Percentiles rank a stretch among this genome's conserved stretches.
Conservation (phyloP, 1,140 invertebrate genomes). For the Popillia japonica region DNA sequence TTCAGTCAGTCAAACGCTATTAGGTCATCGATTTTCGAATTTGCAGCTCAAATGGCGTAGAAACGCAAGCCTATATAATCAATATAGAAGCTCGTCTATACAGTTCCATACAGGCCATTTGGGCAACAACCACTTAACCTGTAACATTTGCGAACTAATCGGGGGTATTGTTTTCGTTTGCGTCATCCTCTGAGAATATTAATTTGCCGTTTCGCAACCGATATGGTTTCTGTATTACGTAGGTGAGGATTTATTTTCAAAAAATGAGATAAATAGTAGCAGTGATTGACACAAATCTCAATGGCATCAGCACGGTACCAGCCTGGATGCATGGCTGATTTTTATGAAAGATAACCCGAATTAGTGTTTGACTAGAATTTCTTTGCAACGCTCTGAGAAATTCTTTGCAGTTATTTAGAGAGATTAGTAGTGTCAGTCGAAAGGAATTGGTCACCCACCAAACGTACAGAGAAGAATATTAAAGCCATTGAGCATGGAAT, state of each 20-base stretch:
- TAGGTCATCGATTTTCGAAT: slow-evolving; percentile 14
- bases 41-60: background rate
- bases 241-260: too few relatives aligned
- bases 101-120: background rate
- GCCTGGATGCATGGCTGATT: too few relatives aligned
- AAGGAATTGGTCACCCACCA: too few relatives aligned
- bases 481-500: too few relatives aligned
- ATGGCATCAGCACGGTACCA: background rate
- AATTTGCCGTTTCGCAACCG: background rate
- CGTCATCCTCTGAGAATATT: background rate
- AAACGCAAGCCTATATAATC: background rate
- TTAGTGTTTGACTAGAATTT: too few relatives aligned
- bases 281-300: too few relatives aligned
- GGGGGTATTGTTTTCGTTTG: background rate
- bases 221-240: background rate
- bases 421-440: too few relatives aligned
- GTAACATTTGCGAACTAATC: background rate
- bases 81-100: background rate
- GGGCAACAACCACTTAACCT: slow-evolving; percentile 3
- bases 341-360: too few relatives aligned
- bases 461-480: too few relatives aligned
- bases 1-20: slow-evolving; percentile 3
- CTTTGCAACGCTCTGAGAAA: too few relatives aligned
- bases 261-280: too few relatives aligned
- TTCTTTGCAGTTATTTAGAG: too few relatives aligned